Evolutionary conservation across 2,888 invertebrate genomes (phyloP).

Genomic region (Tryphoninae sp.): DNA sequence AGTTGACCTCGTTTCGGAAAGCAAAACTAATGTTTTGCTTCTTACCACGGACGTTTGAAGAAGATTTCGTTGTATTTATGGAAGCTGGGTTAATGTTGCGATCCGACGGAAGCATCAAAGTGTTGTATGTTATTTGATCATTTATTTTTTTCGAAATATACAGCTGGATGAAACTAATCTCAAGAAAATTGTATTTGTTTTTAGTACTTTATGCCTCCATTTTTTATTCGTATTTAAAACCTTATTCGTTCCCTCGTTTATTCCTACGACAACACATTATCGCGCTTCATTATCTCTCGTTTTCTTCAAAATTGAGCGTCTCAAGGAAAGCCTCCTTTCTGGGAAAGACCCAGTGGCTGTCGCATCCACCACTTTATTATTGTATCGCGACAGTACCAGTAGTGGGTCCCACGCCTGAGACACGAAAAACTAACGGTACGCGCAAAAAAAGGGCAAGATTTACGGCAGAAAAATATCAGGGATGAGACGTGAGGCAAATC

Average conservation of each 20-base stretch:
- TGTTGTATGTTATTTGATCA: not conserved
- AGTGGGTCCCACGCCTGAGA: slow-evolving; percentile 39
- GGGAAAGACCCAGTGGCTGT: slow-evolving; percentile 38
- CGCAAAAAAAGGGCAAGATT: slow-evolving; percentile 58
- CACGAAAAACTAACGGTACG: slow-evolving; percentile 63
- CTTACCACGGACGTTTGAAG: not conserved
- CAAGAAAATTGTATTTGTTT: slow-evolving; percentile 24
- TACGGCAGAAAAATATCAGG: slow-evolving; percentile 45
- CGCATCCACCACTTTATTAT: not conserved
- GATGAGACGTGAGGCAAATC: slow-evolving; percentile 55
- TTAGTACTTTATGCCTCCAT: not conserved
- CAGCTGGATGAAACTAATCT: not conserved
- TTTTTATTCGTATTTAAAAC: slow-evolving; percentile 22
- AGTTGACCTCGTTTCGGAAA: slow-evolving; percentile 33
- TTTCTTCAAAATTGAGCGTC: slow-evolving; percentile 39
- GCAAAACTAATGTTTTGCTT: slow-evolving; percentile 1
- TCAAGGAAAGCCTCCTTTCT: slow-evolving; percentile 43
- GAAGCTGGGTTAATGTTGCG: not conserved
- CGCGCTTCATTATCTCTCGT: slow-evolving; percentile 47
- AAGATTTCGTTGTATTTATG: slow-evolving; percentile 2
- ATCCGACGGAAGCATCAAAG: not conserved
- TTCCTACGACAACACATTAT: slow-evolving; percentile 31
- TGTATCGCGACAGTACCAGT: slow-evolving; percentile 2
- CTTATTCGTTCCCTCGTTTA: slow-evolving; percentile 22
- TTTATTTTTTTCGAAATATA: not conserved